These are phyloP conservation scores for Cephus runcator DNA, from an alignment of 2,888 invertebrate species.

Conservation along the genomic window DNA sequence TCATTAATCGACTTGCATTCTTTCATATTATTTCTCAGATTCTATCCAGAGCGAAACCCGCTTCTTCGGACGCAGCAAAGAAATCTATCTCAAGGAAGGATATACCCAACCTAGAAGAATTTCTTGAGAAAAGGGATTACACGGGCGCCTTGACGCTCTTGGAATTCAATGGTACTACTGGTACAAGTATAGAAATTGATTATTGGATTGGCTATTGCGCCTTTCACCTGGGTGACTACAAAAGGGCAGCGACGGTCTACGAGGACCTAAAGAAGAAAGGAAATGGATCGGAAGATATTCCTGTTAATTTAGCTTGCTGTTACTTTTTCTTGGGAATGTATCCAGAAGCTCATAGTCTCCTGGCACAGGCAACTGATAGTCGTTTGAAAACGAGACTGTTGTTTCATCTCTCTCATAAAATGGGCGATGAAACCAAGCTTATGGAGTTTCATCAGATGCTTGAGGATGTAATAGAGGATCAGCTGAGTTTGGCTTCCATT, in stretches of 20 bases:
- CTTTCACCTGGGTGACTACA: constrained; percentile 96
- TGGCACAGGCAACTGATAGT: constrained; percentile 75
- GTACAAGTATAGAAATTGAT: constrained; percentile 70
- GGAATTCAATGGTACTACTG: constrained; percentile 74
- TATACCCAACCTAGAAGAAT: constrained; percentile 89
- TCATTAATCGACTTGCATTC: neutral
- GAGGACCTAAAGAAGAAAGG: constrained; percentile 69
- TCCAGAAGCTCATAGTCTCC: constrained; percentile 75
- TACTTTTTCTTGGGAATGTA: constrained; percentile 94
- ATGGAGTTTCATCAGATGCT: constrained; percentile 87
- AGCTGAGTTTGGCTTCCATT: constrained; percentile 93
- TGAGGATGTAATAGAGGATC: constrained; percentile 92
- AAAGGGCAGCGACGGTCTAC: constrained; percentile 71
- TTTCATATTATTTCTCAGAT: constrained; percentile 69
- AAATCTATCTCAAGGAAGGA: constrained; percentile 65
- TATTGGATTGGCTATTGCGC: constrained; percentile 95
- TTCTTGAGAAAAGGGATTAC: constrained; percentile 89
- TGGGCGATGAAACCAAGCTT: constrained; percentile 86
- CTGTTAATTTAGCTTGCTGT: constrained; percentile 89
- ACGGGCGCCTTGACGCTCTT: constrained; percentile 92
- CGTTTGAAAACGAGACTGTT: constrained; percentile 81
- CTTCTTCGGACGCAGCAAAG: constrained; percentile 68
- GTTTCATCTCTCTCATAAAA: constrained; percentile 94
- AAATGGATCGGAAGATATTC: constrained; percentile 72
- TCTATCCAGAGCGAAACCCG: constrained; percentile 85